Conservation (phyloP, 2,888 invertebrate genomes). For the Caenorhabditis wallacei region DNA sequence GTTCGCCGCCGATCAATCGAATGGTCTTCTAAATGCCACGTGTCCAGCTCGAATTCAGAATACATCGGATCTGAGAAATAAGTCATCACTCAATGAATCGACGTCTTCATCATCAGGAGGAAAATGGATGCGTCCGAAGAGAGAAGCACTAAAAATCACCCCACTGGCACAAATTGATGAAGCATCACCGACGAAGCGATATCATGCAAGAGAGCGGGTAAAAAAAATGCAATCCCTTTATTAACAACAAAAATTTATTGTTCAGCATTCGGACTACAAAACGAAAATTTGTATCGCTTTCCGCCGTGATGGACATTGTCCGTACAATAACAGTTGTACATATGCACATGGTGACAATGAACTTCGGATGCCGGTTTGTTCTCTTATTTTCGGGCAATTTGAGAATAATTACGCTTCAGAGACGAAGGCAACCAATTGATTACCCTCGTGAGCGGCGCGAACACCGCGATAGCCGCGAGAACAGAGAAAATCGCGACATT, state of each 20-base stretch:
- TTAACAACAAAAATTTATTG: neutral
- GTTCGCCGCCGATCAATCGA: slow-evolving; percentile 41
- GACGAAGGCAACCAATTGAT: neutral
- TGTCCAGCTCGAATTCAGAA: slow-evolving; percentile 56
- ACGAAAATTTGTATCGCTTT: slow-evolving; percentile 70
- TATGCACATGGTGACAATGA: slow-evolving; percentile 71
- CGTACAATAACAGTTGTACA: slow-evolving; percentile 68
- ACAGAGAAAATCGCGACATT: neutral
- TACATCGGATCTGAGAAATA: neutral
- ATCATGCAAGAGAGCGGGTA: slow-evolving; percentile 5
- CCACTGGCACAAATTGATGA: slow-evolving; percentile 51
- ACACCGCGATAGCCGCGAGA: neutral
- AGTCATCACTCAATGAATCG: slow-evolving; percentile 5
- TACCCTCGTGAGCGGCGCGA: neutral
- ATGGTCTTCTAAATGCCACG: slow-evolving; percentile 49
- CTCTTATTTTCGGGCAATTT: no score
- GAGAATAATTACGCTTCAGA: no score
- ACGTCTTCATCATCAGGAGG: neutral
- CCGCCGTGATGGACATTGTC: slow-evolving; percentile 64
- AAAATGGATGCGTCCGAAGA: slow-evolving; percentile 23
- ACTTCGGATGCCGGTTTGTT: slow-evolving; percentile 62
- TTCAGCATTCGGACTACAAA: slow-evolving; percentile 69
- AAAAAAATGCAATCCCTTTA: neutral
- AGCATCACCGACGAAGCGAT: slow-evolving; percentile 1
- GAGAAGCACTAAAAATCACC: slow-evolving; percentile 33